Percentiles rank a stretch among this genome's conserved stretches.
phyloP scores from a whole-genome alignment of 2,797 vertebrate genomes.

The Cottoperca gobio region DNA sequence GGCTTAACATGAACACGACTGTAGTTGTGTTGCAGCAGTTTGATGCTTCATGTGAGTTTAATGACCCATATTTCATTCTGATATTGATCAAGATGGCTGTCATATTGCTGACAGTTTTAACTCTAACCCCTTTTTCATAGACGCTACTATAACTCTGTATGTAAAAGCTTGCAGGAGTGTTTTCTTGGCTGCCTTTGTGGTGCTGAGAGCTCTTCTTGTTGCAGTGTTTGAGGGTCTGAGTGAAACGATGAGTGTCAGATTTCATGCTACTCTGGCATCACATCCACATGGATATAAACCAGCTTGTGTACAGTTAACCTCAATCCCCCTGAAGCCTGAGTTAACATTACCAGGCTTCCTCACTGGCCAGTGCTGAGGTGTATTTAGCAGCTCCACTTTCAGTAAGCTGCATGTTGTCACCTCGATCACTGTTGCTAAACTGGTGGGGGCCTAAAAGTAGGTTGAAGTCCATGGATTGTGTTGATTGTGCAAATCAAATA shows the following conservation, averaged over 20 bases:
- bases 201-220: not conserved
- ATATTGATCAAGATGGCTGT: conserved; percentile 46
- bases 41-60: conserved; percentile 5
- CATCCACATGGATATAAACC: conserved; percentile 31
- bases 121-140: not conserved
- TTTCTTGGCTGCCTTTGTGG: not conserved
- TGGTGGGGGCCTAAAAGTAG: conserved; percentile 17
- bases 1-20: conserved; percentile 24
- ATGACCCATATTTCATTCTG: conserved; percentile 28
- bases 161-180: not conserved
- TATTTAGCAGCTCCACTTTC: conserved; percentile 22
- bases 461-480: not conserved
- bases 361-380: not conserved
- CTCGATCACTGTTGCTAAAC: conserved; percentile 20
- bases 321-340: not conserved
- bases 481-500: conserved; percentile 9
- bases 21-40: conserved; percentile 24
- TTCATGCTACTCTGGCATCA: conserved; percentile 35
- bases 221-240: conserved; percentile 28
- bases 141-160: not conserved
- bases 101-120: conserved; percentile 8
- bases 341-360: not conserved
- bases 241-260: conserved; percentile 39
- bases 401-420: conserved; percentile 14
- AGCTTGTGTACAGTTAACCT: conserved; percentile 16